These are phyloP conservation scores for Leptopterna dolabrata DNA, from an alignment of 2,888 invertebrate species.

Conservation along the genomic window DNA sequence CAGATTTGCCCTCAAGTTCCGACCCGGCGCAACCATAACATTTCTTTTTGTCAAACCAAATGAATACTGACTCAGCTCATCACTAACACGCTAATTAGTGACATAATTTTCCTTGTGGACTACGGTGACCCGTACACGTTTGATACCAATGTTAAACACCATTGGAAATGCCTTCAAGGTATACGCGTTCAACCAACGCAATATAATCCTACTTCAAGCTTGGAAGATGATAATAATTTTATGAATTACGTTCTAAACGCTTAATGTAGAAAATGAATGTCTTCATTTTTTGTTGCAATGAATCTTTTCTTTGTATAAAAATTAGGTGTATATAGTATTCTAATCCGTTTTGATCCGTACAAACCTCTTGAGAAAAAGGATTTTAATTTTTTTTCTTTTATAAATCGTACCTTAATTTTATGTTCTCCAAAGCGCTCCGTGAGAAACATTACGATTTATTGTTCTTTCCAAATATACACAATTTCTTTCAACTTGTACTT, in stretches of 20 bases:
- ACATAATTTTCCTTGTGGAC: too few relatives aligned
- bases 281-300: slow-evolving; percentile 11
- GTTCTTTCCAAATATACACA: background rate
- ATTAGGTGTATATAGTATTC: slow-evolving; percentile 1
- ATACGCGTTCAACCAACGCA: background rate
- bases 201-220: background rate
- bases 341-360: slow-evolving; percentile 8
- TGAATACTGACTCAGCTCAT: too few relatives aligned
- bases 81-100: too few relatives aligned
- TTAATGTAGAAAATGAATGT: slow-evolving; percentile 10
- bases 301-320: slow-evolving; percentile 11
- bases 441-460: background rate
- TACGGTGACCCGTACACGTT: too few relatives aligned
- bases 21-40: too few relatives aligned
- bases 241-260: slow-evolving; percentile 19
- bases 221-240: background rate
- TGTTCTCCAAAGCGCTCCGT: background rate
- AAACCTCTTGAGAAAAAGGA: background rate
- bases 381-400: background rate
- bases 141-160: too few relatives aligned
- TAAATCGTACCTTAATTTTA: background rate
- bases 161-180: slow-evolving; percentile 2
- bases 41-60: too few relatives aligned
- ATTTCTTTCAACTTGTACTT: background rate
- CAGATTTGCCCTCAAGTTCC: too few relatives aligned